Evolutionary conservation across 1,140 invertebrate genomes (phyloP).

Genomic region (Danaus melanippus): DNA sequence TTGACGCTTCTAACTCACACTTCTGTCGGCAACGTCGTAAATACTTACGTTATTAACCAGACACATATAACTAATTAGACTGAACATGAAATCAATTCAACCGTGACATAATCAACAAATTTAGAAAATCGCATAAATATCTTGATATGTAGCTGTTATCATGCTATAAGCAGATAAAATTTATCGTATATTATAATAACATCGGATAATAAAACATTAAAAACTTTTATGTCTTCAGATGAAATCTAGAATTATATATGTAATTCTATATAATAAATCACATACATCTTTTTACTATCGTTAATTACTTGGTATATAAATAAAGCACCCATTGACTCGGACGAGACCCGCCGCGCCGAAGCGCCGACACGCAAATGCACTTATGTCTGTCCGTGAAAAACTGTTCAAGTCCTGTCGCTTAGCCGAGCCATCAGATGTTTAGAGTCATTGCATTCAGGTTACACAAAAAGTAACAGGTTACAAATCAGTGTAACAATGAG

Average conservation of each 20-base stretch:
- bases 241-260: no score
- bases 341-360: constrained; percentile 45
- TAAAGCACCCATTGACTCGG: constrained; percentile 60
- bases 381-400: constrained; percentile 63
- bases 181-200: no score
- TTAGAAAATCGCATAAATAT: no score
- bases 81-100: constrained; percentile 3
- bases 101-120: neutral
- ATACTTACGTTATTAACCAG: constrained; percentile 9
- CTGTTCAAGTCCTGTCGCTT: constrained; percentile 54
- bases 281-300: constrained; percentile 63
- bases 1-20: constrained; percentile 6
- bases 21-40: constrained; percentile 12
- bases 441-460: constrained; percentile 47
- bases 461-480: constrained; percentile 37
- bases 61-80: constrained; percentile 12
- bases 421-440: constrained; percentile 38
- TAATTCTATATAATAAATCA: neutral
- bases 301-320: constrained; percentile 68
- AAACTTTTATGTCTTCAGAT: no score
- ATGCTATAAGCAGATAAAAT: no score
- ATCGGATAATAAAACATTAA: no score
- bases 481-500: constrained; percentile 16
- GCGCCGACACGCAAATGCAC: constrained; percentile 68
- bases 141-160: no score